Conservation (phyloP, 2,113 vertebrate genomes). For the Grallaria varia region DNA sequence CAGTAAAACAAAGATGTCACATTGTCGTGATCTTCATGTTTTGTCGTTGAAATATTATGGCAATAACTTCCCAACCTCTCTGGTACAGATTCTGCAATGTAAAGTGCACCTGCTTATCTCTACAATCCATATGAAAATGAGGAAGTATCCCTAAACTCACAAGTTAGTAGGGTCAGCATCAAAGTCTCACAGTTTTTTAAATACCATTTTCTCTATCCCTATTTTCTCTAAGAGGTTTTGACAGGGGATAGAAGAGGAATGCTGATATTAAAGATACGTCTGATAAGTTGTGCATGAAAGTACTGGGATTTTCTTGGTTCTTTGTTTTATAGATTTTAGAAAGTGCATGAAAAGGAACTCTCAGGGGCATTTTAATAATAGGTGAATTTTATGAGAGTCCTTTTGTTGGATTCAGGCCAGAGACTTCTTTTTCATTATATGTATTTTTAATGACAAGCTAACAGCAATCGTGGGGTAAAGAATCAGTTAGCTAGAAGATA, state of each 20-base stretch:
- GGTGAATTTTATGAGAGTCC: background rate
- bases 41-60: background rate
- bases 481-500: background rate
- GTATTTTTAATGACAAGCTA: background rate
- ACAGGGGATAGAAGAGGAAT: background rate
- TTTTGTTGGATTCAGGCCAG: background rate
- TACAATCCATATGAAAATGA: background rate
- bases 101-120: background rate
- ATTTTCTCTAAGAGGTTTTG: background rate
- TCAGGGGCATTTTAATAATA: background rate
- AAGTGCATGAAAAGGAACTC: background rate
- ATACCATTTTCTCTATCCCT: background rate
- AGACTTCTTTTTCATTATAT: background rate
- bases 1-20: background rate
- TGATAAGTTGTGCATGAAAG: background rate
- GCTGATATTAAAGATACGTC: background rate
- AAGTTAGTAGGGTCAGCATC: background rate
- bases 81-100: background rate
- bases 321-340: background rate
- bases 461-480: background rate
- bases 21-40: background rate
- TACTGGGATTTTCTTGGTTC: background rate
- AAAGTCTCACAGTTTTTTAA: background rate
- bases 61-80: background rate
- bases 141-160: background rate